Base-by-base conservation (phyloP, 2,888 invertebrate species). In the Cosmorhoe ocellata region DNA sequence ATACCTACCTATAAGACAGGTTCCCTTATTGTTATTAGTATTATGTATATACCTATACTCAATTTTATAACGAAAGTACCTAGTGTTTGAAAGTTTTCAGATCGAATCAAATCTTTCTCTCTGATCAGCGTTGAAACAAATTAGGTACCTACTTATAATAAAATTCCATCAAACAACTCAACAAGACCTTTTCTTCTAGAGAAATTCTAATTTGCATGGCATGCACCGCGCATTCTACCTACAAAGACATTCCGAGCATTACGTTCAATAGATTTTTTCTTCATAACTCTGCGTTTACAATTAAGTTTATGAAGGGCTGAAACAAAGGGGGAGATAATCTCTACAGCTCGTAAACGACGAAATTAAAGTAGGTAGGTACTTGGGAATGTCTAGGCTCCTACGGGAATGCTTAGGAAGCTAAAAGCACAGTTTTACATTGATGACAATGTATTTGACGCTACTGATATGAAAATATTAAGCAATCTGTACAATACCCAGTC, bases 241-340 rank as follows among this genome's bases (percentile, higher is more conserved):
- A 42, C 51, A 46, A 55, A 52, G 46, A 58, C 63, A 69, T 69
- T 59, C 61, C 58, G 1, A 26, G 14, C 55, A 55, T 53, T 59
- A 56, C 44, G 28, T 40, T 45, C 51, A 55, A 59, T 62, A 55
- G 64, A 56, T 62, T 64, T 66, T 64, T 71, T 58, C 59, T 73
- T 73, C 70, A 79, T 79, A 79, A 76, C 66, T 76, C 64, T 48
- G 53, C 55, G 49, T 58, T 59, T 55, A 59, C 59, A 58, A 59
- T 61, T 53, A 80, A 74, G 72, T 86, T 85, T 86, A 86, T 84
- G 85, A 84, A 76, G 72, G 68, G 64, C 63, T 53, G 55, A 69
- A 80, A 86, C 86, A 84, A 86, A 85, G 81, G 79, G n/a, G 45
- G 61, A 75, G 83, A 82, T 84, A 74, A 84, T 84, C 84, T 75